Evolutionary conservation across 2,113 vertebrate species (phyloP).

Genomic region (Xenopus laevis): DNA sequence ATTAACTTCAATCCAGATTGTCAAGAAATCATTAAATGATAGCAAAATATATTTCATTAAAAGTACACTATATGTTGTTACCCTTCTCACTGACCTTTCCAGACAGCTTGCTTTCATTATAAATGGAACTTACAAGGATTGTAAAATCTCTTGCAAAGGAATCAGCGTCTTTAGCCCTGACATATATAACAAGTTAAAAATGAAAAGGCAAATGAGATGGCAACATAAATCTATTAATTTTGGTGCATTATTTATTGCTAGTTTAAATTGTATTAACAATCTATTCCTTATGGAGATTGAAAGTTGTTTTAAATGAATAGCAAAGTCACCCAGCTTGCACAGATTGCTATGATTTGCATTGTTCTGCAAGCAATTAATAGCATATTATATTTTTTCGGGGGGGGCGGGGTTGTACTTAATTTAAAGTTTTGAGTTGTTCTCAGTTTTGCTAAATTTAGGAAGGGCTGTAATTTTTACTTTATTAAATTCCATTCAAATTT

Average conservation of each 20-base stretch:
- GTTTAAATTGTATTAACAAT: conserved; percentile 22
- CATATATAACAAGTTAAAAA: background rate
- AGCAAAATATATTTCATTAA: conserved; percentile 27
- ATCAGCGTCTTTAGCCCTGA: background rate
- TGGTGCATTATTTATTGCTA: background rate
- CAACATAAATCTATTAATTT: background rate
- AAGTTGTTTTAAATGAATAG: conserved; percentile 9
- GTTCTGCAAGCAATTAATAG: background rate
- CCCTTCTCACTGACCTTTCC: conserved; percentile 7
- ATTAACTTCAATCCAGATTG: conserved; percentile 24
- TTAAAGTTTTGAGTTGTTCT: too few relatives aligned
- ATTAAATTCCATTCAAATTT: too few relatives aligned
- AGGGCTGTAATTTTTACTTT: too few relatives aligned
- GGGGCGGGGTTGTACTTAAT: too few relatives aligned
- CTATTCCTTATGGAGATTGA: background rate
- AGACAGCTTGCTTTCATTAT: conserved; percentile 20
- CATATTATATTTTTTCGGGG: too few relatives aligned
- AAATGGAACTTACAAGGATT: conserved; percentile 7
- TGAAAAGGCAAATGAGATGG: too few relatives aligned
- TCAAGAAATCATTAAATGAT: conserved; percentile 23
- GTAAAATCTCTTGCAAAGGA: conserved; percentile 11
- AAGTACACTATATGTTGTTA: conserved; percentile 10
- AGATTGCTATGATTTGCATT: background rate
- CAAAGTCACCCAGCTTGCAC: background rate
- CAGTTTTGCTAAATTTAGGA: too few relatives aligned